phyloP scores from a whole-genome alignment of 2,113 vertebrate species.

The Thymallus thymallus region DNA sequence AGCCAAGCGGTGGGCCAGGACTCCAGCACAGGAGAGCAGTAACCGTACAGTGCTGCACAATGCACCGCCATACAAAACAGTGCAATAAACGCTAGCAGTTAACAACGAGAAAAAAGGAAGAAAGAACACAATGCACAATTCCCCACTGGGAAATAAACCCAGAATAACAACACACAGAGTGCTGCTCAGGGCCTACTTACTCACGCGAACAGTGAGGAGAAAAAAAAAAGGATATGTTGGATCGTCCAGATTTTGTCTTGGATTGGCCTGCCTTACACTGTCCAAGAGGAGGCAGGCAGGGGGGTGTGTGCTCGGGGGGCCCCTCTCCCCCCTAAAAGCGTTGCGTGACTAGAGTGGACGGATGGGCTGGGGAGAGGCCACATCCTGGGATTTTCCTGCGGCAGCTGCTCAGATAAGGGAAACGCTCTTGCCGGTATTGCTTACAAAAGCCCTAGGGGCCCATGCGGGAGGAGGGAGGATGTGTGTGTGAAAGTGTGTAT shows the following conservation, averaged over 20 bases:
- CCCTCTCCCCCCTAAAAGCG: conserved; percentile 33
- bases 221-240: conserved; percentile 21
- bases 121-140: conserved; percentile 26
- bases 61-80: neutral
- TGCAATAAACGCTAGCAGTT: conserved; percentile 8
- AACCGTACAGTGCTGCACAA: neutral
- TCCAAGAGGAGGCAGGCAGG: neutral
- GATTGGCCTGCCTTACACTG: conserved; percentile 10
- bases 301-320: conserved; percentile 7
- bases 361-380: conserved; percentile 56
- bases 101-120: conserved; percentile 1
- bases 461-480: conserved; percentile 2
- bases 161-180: conserved; percentile 23
- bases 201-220: conserved; percentile 36
- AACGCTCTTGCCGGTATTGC: conserved; percentile 53
- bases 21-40: neutral
- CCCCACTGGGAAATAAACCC: conserved; percentile 11
- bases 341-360: conserved; percentile 65
- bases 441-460: conserved; percentile 44
- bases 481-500: neutral
- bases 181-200: conserved; percentile 37
- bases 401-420: conserved; percentile 63
- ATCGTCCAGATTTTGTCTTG: conserved; percentile 19
- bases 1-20: neutral
- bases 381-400: conserved; percentile 69